These are phyloP conservation scores for Fringilla coelebs DNA, from an alignment of 2,797 vertebrate species.

Conservation along the genomic window DNA sequence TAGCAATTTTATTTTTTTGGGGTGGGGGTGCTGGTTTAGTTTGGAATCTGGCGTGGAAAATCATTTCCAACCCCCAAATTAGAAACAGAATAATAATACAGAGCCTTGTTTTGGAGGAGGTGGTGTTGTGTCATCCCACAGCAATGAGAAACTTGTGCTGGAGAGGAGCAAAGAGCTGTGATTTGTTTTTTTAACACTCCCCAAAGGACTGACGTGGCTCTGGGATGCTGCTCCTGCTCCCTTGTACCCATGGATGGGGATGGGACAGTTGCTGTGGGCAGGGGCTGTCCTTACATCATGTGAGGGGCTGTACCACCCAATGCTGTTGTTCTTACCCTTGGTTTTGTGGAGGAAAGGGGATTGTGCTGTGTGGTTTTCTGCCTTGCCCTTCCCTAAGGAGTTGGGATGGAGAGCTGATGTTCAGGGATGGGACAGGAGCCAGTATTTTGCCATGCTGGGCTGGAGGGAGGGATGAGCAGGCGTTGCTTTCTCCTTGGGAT, in stretches of 20 bases:
- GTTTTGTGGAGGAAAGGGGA: neutral
- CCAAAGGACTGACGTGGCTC: neutral
- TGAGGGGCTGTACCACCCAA: neutral
- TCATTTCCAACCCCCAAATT: constrained; percentile 47
- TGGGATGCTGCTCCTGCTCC: neutral
- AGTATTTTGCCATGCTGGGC: neutral
- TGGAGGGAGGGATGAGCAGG: neutral
- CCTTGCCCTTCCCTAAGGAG: neutral
- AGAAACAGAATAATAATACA: constrained; percentile 54
- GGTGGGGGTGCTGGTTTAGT: neutral
- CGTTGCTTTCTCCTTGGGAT: neutral
- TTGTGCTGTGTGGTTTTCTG: neutral
- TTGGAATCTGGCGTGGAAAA: constrained; percentile 51
- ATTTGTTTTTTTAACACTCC: neutral
- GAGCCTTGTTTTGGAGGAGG: constrained; percentile 16
- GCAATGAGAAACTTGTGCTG: constrained; percentile 46
- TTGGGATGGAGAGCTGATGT: neutral
- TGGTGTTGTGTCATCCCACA: constrained; percentile 25
- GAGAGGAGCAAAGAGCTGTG: neutral
- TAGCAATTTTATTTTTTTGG: neutral
- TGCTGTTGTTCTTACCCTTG: neutral
- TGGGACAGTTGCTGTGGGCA: neutral
- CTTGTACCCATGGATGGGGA: neutral
- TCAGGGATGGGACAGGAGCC: neutral
- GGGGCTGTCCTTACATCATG: neutral